Evolutionary conservation across 2,888 invertebrate species (phyloP).

Genomic region (Meiosimyza platycephala): DNA sequence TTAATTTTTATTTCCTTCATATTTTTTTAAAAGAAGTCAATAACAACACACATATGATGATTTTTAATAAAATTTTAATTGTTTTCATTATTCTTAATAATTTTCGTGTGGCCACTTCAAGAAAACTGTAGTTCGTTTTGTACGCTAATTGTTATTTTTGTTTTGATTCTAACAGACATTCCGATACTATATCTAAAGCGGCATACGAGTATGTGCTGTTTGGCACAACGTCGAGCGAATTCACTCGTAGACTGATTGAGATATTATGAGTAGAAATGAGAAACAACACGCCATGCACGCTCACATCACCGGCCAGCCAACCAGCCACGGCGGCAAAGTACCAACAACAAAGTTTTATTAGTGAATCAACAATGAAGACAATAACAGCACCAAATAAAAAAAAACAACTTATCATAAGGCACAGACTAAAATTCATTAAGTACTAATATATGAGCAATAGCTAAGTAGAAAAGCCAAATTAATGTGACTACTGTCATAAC

Average conservation of each 20-base stretch:
- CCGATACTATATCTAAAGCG: not conserved
- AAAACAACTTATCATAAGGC: conserved; percentile 14
- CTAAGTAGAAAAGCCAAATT: conserved; percentile 25
- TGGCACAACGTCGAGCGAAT: conserved; percentile 48
- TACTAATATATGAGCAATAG: conserved; percentile 18
- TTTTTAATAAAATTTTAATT: not conserved
- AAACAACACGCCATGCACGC: conserved; percentile 27
- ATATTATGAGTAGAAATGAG: conserved; percentile 44
- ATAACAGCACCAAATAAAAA: conserved; percentile 10
- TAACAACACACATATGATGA: not conserved
- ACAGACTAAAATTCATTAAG: conserved; percentile 16
- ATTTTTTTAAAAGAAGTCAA: not conserved
- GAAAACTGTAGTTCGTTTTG: not conserved
- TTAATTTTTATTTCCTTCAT: not conserved
- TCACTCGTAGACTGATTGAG: conserved; percentile 55
- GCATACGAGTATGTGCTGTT: conserved; percentile 18
- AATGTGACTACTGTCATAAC: not conserved
- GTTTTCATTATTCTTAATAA: not conserved
- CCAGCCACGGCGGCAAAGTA: conserved; percentile 12
- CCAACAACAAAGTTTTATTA: conserved; percentile 24
- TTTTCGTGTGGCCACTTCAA: not conserved
- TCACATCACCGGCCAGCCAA: not conserved
- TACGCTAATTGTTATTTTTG: not conserved
- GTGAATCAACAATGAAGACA: conserved; percentile 26
- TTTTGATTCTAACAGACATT: not conserved